phyloP scores from a whole-genome alignment of 37 sponge, comb jelly and placozoan species.

The Halisarca cf. caerulea region DNA sequence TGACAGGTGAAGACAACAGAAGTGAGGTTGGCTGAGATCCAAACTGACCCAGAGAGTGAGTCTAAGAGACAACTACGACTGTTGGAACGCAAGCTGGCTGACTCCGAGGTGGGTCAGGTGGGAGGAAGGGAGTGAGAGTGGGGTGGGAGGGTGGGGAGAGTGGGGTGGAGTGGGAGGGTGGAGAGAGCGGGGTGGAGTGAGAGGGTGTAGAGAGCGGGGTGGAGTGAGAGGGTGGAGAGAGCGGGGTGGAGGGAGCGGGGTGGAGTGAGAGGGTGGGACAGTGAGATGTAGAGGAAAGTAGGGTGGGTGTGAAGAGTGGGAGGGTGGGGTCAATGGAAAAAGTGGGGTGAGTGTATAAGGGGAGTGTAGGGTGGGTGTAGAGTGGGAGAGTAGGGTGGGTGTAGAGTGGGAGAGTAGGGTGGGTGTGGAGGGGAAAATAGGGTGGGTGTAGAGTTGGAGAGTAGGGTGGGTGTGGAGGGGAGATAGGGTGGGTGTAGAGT shows the following conservation, averaged over 20 bases:
- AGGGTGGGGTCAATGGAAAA: too few species aligned
- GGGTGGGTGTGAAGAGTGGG: too few species aligned
- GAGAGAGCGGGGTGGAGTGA: background rate
- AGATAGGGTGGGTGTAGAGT: slow-evolving; percentile 7
- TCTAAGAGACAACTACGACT: slow-evolving; percentile 50
- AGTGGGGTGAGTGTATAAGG: too few species aligned
- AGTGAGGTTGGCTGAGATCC: slow-evolving; percentile 49
- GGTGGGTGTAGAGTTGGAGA: slow-evolving; percentile 20
- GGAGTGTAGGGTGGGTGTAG: too few species aligned
- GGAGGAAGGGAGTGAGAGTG: background rate
- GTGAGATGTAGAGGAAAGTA: too few species aligned
- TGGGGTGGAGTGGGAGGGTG: slow-evolving; percentile 22
- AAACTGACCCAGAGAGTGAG: slow-evolving; percentile 59
- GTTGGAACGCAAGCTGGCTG: slow-evolving; percentile 57
- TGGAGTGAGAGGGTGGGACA: too few species aligned
- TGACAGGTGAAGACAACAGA: slow-evolving; percentile 26
- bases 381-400: too few species aligned
- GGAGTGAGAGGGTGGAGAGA: too few species aligned
- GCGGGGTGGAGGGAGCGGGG: too few species aligned
- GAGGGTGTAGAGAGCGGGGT: too few species aligned
- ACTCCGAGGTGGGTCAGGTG: slow-evolving; percentile 36
- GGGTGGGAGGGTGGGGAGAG: slow-evolving; percentile 16
- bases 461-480: slow-evolving; percentile 48
- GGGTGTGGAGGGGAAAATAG: too few species aligned
- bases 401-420: too few species aligned